Base-by-base conservation (phyloP, 2,797 vertebrate genomes). In the Lithobates sylvaticus region DNA sequence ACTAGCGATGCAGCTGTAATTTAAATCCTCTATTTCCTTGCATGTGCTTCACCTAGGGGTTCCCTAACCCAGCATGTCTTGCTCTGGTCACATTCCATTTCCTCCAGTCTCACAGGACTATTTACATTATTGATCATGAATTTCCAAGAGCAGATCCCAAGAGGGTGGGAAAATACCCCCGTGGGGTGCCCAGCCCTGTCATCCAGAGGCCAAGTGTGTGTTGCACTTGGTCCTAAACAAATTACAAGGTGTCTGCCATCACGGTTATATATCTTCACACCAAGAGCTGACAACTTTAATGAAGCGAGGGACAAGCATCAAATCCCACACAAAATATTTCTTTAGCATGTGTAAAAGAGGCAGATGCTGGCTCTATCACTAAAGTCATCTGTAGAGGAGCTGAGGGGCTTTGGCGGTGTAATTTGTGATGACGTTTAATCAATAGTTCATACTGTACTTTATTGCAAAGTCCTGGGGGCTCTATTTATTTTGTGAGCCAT, bases 321-420 rank as follows among this genome's bases (percentile, higher is more conserved):
- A 87, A 87, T 83, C 86, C 86, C 86, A 87, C 68, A 87, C 81
- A 87, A 87, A 83, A 87, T 87, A 83, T 87, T 83, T 84, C 75
- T 84, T 83, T 87, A 87, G 86, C 81, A 78, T 87, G 86, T 84
- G 44, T 79, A 83, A 87, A 87, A 87, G 81, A 87, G 86, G 86
- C 81, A 78, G 81, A 83, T 74, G 86, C 81, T 39, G n/a, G 76
- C 71, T 79, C 58, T 83, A 75, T 83, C 69, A 68, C 68, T 78
- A 79, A 87, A 81, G 86, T 87, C 86, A 84, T 74, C 76, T 69
- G 76, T 73, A 36, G 76, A 64, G 74, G 75, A 81, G 76, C 76
- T 23, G 64, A 71, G 54, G 84, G 84, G 50, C 85, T 82, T 54
- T 50, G 44, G 26, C 54, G 88, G 81, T 76, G 71, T 83, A 81